Percentiles rank a stretch among this genome's conserved stretches.
Evolutionary conservation across 1,140 invertebrate genomes (phyloP).

Genomic region (Solenopsis invicta): DNA sequence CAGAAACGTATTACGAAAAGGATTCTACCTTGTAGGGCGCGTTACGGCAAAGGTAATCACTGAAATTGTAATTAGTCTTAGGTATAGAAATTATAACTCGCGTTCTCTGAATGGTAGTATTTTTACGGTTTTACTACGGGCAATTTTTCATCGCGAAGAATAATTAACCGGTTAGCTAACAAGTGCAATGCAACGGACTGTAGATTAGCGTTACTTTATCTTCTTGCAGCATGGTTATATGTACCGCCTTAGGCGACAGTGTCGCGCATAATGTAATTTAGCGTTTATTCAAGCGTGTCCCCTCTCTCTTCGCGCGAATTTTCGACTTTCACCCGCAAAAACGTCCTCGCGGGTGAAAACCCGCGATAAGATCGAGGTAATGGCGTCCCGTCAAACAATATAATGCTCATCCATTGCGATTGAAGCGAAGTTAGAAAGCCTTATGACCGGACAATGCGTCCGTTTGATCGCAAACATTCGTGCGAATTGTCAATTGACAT

Average conservation of each 20-base stretch:
- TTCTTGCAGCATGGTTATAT: not conserved
- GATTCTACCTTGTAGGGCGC: not conserved
- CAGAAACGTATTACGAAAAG: not conserved
- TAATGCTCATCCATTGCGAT: not conserved
- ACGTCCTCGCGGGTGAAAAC: constrained; percentile 44
- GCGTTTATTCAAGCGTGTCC: constrained; percentile 27
- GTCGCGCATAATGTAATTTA: constrained; percentile 17
- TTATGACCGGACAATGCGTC: not conserved
- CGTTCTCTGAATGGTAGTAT: not conserved
- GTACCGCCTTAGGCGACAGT: constrained; percentile 23
- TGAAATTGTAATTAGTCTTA: constrained; percentile 7
- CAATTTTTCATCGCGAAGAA: constrained; percentile 1
- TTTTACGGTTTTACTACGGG: constrained; percentile 4
- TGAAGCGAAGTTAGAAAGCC: constrained; percentile 16
- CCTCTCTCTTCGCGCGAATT: constrained; percentile 17
- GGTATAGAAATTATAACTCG: constrained; percentile 24
- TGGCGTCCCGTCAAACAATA: constrained; percentile 19
- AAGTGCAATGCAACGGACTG: constrained; percentile 38
- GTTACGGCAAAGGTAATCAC: not conserved
- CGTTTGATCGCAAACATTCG: not conserved
- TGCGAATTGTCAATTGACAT: not conserved
- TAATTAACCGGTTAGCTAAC: constrained; percentile 56
- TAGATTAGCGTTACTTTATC: constrained; percentile 47
- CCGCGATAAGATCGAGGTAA: constrained; percentile 51
- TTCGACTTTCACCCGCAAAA: constrained; percentile 68